Evolutionary conservation across 2,113 vertebrate species (phyloP), one percentile per base, ranked within the genome.

Genomic region (Fregetta grallaria): DNA sequence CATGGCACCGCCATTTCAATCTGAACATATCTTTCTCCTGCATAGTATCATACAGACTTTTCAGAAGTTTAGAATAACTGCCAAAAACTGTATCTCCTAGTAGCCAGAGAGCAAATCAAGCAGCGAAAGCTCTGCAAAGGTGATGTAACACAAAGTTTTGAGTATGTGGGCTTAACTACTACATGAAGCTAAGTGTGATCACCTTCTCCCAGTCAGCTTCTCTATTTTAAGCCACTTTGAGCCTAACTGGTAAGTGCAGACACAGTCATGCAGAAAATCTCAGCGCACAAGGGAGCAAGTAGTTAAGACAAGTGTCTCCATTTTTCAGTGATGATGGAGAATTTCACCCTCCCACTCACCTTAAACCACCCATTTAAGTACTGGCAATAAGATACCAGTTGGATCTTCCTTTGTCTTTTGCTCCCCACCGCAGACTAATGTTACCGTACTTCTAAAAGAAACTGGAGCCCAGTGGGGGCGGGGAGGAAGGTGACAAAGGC

Each of bases 181-280:
- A 81, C 65, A 78, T 13, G 26, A 90, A 95, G 65, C 84, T 38
- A 47, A 34, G 8, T 23, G 47, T 15, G 18, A 65, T 63, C 90
- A 50, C 88, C 81, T 95, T 95, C 76, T 85, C 58, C 85, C 73
- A 50, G 65, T 56, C 74, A 49, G 40, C 59, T 56, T 59, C 63
- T 84, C 56, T 34, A 27, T 87, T 77, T 94, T 80, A 94, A 85
- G 82, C 91, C 95, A 95, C 62, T 81, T 76, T 73, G 73, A 94
- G 92, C 45, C 81, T 90, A 40, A 53, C 90, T 86, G 34, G 73
- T 44, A 66, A 95, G 78, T 15, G 72, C 63, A 96, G 76, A 88
- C 95, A 70, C 94, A 86, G 72, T 90, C 65, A 88, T 84, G 91
- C 88, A 90, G 84, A 97, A 82, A 94, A 90, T 59, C 80, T 52